Evolutionary conservation across 2,797 vertebrate species (phyloP).

Genomic region (Sciurus vulgaris): DNA sequence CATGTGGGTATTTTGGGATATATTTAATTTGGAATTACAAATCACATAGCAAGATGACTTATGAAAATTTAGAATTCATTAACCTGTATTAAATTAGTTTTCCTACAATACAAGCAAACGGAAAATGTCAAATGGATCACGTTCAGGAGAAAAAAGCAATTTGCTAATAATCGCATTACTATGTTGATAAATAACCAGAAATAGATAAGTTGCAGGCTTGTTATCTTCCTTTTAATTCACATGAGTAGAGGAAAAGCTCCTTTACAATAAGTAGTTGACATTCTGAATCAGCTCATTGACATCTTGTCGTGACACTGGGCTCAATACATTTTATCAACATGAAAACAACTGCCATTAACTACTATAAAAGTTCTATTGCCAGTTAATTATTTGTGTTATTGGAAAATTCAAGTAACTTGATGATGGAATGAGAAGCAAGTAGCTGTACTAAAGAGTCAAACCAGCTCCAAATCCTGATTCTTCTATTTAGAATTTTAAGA

Average conservation of each 20-base stretch:
- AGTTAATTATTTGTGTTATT: slow-evolving; percentile 4
- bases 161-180: slow-evolving; percentile 71
- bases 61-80: slow-evolving; percentile 79
- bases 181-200: slow-evolving; percentile 74
- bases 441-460: not conserved
- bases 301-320: not conserved
- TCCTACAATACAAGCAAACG: slow-evolving; percentile 72
- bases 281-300: not conserved
- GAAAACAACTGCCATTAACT: slow-evolving; percentile 30
- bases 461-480: not conserved
- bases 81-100: slow-evolving; percentile 77
- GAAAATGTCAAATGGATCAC: slow-evolving; percentile 78
- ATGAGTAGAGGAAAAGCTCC: not conserved
- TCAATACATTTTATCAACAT: slow-evolving; percentile 33
- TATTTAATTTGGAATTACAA: slow-evolving; percentile 81
- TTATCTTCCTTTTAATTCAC: slow-evolving; percentile 75
- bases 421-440: not conserved
- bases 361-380: not conserved
- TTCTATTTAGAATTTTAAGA: not conserved
- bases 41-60: slow-evolving; percentile 69
- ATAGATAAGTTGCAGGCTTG: slow-evolving; percentile 50
- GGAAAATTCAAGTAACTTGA: not conserved
- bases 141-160: slow-evolving; percentile 40
- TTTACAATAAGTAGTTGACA: slow-evolving; percentile 41
- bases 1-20: slow-evolving; percentile 46